Base-by-base conservation (phyloP, 2,113 vertebrate genomes). In the Pardalotus punctatus region DNA sequence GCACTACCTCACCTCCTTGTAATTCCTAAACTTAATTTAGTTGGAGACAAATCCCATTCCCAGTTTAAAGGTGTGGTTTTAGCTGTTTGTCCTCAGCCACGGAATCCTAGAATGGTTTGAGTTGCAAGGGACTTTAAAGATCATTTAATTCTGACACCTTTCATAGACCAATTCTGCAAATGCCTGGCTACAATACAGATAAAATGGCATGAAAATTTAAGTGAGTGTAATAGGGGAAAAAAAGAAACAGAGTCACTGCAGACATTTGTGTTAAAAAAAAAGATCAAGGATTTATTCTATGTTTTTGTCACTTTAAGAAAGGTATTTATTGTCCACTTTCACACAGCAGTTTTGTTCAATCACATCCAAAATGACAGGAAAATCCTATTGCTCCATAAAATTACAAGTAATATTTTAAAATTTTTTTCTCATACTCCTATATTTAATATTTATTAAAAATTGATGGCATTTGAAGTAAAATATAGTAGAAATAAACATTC, bases 261-360 rank as follows among this genome's bases (percentile, higher is more conserved):
- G 61, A 19, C 2, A 54, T 54, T 42, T 64, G 21, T 16, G 8
- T 43, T 38, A 10, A 69, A 45, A 57, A 56, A 33, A 57, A 22
- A 23, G 8, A 17, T 10, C 28, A 33, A 56, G 38, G 7, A n/a
- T 61, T n/a, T 58, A 42, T 31, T 42, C 0, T 8, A 2, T 65
- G 19, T 1, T 80, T 4, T 51, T 81, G 12, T 53, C 0, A 0
- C 38, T 86, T 69, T 51, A n/a, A 76, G 25, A 35, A 64, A 40
- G 3, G 11, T 28, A 27, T 40, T 81, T 56, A 15, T 43, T 36
- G 11, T 27, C 19, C 14, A 7, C 11, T 89, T 71, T 36, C 19
- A 36, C 47, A 23, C 9, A 42, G 9, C 3, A 17, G 25, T 15
- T 83, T 36, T 64, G 6, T 35, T 65, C 42, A 58, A 3, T 29